Evolutionary conservation across 1,140 invertebrate genomes (phyloP).

Genomic region (Capitella teleta): DNA sequence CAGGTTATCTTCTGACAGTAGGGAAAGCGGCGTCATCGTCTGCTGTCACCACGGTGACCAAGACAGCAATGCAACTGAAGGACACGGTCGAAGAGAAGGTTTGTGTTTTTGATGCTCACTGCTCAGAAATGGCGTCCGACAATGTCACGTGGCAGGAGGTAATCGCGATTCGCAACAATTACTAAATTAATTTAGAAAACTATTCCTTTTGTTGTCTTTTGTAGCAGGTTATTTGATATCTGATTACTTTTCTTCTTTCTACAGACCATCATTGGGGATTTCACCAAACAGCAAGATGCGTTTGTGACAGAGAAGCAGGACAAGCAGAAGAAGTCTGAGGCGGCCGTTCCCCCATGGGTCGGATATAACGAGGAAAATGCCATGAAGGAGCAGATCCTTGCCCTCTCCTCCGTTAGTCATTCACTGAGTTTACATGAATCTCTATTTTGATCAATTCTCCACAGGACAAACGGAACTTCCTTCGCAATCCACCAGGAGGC

Average conservation of each 20-base stretch:
- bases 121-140: background rate
- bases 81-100: slow-evolving; percentile 92
- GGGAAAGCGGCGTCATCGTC: slow-evolving; percentile 34
- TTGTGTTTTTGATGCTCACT: no score
- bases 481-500: slow-evolving; percentile 85
- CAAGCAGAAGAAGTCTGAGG: slow-evolving; percentile 54
- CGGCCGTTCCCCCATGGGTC: slow-evolving; percentile 80
- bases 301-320: slow-evolving; percentile 77
- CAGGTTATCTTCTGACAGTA: slow-evolving; percentile 37
- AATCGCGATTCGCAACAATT: background rate
- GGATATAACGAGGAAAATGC: slow-evolving; percentile 75
- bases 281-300: slow-evolving; percentile 91
- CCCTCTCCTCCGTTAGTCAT: slow-evolving; percentile 52
- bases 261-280: slow-evolving; percentile 85
- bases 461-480: slow-evolving; percentile 91
- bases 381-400: slow-evolving; percentile 86
- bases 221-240: slow-evolving; percentile 3
- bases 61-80: slow-evolving; percentile 81
- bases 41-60: slow-evolving; percentile 34
- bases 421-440: background rate
- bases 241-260: slow-evolving; percentile 17
- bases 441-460: no score
- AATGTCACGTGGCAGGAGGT: background rate
- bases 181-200: background rate
- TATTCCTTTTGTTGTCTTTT: background rate